Base-by-base conservation (phyloP, 2,113 vertebrate species). In the Hemiscyllium ocellatum region DNA sequence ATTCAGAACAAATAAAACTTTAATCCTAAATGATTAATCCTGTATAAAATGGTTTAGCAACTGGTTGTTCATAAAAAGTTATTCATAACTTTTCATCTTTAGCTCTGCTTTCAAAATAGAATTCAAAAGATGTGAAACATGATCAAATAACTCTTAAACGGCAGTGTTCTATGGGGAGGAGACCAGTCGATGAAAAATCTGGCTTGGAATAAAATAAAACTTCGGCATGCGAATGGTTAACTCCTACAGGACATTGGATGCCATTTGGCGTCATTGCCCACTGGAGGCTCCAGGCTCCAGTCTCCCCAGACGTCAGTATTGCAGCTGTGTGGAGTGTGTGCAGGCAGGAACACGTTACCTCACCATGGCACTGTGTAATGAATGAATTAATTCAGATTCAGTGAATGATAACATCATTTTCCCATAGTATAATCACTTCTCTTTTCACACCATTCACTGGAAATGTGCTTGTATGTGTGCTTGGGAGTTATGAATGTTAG, bases 201-300 rank as follows among this genome's bases (percentile, higher is more conserved):
- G 50, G 33, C 89, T 66, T 42, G 61, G 89, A 33, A 66, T 61
- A 10, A 93, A 68, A n/a, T 93, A 93, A n/a, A 91, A 37, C 29
- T 66, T 66, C 37, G 89, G 89, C 89, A 37, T 6, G 0, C 19
- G 19, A 93, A 37, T 93, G 22, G 89, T 93, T 93, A 93, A 93
- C 17, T 93, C 89, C 89, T 93, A 61, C 33, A 93, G 61, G 89
- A 93, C 33, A 3, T 19, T 66, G 89, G 61, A 93, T 93, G 89
- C 89, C 89, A 66, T 93, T 93, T 93, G 89, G 89, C 89, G 61
- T 93, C 89, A 93, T 93, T 93, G 89, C 89, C 89, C 89, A 61
- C 61, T 90, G 87, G 29, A 90, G 85, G 50, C 85, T 87, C 50
- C 85, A 87, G 91, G 65, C 65, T 95, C 69, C 94, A 95, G 94